Conservation (phyloP, 2,888 invertebrate species). For the Syrphus vitripennis region DNA sequence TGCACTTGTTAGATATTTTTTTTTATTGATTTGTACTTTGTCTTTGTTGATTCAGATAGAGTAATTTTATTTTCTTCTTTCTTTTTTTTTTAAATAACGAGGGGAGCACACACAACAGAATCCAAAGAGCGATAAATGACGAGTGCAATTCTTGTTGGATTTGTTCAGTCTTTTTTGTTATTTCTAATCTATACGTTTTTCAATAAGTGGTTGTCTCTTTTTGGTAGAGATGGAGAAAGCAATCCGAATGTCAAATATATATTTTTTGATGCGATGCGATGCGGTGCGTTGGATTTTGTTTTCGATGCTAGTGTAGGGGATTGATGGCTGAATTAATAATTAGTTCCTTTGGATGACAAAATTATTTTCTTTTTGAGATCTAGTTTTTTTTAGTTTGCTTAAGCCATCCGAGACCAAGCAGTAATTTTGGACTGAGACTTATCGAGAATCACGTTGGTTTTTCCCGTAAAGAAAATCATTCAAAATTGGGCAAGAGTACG, state of each 20-base stretch:
- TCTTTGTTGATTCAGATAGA: neutral
- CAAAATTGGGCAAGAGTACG: no score
- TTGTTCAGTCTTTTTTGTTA: constrained; percentile 32
- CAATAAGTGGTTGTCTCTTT: constrained; percentile 22
- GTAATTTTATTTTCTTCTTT: neutral
- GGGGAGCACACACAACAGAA: constrained; percentile 7
- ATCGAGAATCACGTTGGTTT: no score
- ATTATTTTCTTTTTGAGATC: neutral
- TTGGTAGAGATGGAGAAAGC: neutral
- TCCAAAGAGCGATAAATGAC: constrained; percentile 36
- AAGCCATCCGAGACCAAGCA: no score
- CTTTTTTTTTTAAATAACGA: neutral
- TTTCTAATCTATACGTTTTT: constrained; percentile 28
- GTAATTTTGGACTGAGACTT: no score
- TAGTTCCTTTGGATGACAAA: no score
- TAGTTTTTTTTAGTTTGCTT: no score
- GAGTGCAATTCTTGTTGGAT: constrained; percentile 38
- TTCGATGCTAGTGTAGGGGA: neutral
- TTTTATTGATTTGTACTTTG: constrained; percentile 1
- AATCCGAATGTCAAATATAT: neutral
- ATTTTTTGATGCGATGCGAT: neutral
- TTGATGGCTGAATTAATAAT: neutral
- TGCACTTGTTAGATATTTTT: neutral
- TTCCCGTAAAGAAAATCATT: no score
- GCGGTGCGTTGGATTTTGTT: constrained; percentile 12